These are phyloP conservation scores for Sipha maydis DNA, from an alignment of 2,888 invertebrate genomes.

Conservation along the genomic window DNA sequence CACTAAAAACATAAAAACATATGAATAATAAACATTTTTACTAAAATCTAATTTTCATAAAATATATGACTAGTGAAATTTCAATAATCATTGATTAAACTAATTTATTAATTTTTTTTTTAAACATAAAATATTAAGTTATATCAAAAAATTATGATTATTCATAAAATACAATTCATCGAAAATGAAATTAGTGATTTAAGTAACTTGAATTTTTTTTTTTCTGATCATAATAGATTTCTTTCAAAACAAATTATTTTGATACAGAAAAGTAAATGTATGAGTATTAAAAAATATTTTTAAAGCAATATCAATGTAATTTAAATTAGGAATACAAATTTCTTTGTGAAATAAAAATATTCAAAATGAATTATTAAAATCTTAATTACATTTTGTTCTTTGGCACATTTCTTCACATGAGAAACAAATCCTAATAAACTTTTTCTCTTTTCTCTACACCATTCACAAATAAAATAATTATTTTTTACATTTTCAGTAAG, in stretches of 20 bases:
- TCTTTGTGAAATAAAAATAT: neutral
- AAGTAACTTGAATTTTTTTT: too few relatives aligned
- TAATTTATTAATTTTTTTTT: neutral
- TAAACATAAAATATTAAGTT: too few relatives aligned
- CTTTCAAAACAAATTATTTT: neutral
- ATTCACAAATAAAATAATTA: slow-evolving; percentile 54
- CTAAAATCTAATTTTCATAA: too few relatives aligned
- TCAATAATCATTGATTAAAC: too few relatives aligned
- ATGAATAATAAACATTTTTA: too few relatives aligned
- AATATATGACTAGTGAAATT: too few relatives aligned
- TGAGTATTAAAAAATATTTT: neutral
- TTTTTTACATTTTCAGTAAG: slow-evolving; percentile 54
- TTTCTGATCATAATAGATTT: neutral
- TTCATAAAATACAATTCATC: too few relatives aligned
- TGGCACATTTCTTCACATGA: slow-evolving; percentile 60
- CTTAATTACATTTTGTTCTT: slow-evolving; percentile 17
- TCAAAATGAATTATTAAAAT: neutral
- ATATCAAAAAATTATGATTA: too few relatives aligned
- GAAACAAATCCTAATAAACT: slow-evolving; percentile 58
- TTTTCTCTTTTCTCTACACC: slow-evolving; percentile 55
- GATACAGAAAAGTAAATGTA: neutral
- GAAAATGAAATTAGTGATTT: too few relatives aligned
- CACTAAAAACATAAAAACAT: too few relatives aligned
- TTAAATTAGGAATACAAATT: neutral
- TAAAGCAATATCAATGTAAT: neutral